Percentiles rank a stretch among this genome's conserved stretches.
Evolutionary conservation across 2,797 vertebrate genomes (phyloP).

Genomic region (Myotis vivesi): DNA sequence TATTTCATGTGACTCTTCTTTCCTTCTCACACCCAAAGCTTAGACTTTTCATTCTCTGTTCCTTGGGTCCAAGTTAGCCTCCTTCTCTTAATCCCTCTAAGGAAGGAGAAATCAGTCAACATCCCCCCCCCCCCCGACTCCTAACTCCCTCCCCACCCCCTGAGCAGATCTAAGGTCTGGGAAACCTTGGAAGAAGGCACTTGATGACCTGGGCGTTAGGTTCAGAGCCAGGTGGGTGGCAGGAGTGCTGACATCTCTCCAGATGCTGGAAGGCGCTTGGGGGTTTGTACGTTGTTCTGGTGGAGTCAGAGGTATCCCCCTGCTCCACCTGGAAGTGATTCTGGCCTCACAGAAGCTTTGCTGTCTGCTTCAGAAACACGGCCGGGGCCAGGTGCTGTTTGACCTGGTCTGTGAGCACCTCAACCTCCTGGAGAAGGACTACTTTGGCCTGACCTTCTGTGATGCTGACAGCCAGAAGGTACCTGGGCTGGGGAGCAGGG

Average conservation of each 20-base stretch:
- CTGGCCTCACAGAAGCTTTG: not conserved
- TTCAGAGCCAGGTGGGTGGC: not conserved
- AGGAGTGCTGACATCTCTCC: not conserved
- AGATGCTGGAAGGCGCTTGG: not conserved
- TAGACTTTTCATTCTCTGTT: not conserved
- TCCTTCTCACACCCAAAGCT: not conserved
- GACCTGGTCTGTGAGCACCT: constrained; percentile 96
- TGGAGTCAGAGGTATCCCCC: not conserved
- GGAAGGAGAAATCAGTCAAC: not conserved
- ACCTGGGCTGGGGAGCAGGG: constrained; percentile 20
- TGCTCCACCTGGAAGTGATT: too few relatives aligned
- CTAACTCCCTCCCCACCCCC: not conserved
- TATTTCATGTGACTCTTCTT: not conserved
- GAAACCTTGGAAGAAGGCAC: not conserved
- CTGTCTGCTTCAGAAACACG: constrained; percentile 89
- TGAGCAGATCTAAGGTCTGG: not conserved
- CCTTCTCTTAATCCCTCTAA: not conserved
- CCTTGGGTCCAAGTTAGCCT: not conserved
- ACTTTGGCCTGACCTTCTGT: constrained; percentile 95
- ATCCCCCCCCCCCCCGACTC: not conserved
- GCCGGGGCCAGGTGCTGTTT: constrained; percentile 93
- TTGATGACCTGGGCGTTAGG: not conserved
- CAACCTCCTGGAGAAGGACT: constrained; percentile 98
- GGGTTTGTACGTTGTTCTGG: not conserved
- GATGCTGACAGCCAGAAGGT: constrained; percentile 98